These are phyloP conservation scores for Sciurus carolinensis DNA, from an alignment of 2,797 vertebrate genomes.

Conservation along the genomic window DNA sequence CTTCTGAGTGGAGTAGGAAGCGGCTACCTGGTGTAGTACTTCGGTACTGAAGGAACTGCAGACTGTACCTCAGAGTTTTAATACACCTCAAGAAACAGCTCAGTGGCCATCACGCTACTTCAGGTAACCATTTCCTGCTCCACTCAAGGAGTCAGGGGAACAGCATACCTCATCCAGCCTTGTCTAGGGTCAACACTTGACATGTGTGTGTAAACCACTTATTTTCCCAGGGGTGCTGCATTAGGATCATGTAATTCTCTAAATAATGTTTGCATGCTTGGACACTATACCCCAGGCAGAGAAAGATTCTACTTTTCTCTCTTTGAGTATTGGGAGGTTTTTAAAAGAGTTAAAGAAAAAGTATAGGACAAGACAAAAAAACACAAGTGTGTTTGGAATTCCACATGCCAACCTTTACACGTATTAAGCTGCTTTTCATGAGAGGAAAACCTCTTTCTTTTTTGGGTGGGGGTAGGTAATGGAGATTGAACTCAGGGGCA, in stretches of 20 bases:
- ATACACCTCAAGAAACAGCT: not conserved
- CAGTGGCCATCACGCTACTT: not conserved
- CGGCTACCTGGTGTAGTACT: no score
- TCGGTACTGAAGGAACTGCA: no score
- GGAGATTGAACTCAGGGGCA: no score
- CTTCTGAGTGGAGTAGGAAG: no score
- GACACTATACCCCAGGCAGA: not conserved
- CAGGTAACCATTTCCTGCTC: not conserved
- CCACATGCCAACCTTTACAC: not conserved
- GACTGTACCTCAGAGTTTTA: not conserved
- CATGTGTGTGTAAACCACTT: not conserved
- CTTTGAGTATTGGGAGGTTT: not conserved
- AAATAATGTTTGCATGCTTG: not conserved
- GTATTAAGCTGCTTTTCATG: not conserved
- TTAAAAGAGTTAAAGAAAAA: constrained; percentile 15
- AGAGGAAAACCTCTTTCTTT: not conserved
- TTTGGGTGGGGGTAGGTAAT: no score
- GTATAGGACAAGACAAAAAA: not conserved
- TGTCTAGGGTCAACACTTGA: not conserved
- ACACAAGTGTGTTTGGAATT: not conserved
- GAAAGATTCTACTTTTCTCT: not conserved
- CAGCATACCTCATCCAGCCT: not conserved
- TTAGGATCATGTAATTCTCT: rapidly evolving
- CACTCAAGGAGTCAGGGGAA: rapidly evolving
- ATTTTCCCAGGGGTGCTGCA: not conserved